Base-by-base conservation (phyloP, 2,888 invertebrate genomes). In the Aspidapion aeneum region DNA sequence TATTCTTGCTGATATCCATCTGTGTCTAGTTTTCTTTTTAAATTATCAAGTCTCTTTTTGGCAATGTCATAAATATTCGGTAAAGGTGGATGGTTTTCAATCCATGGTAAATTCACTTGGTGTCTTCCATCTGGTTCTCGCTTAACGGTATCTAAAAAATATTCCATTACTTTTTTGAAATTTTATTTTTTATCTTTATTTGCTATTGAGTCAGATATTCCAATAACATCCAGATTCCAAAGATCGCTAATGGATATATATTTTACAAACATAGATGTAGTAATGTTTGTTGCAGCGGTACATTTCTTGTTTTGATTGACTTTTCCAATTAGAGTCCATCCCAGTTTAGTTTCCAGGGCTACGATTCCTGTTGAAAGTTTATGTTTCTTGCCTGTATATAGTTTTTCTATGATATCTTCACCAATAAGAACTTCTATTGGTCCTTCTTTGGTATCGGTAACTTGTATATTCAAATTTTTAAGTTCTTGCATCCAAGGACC, bases 61-160 rank as follows among this genome's bases (percentile, higher is more conserved):
- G 68, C 61, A 9, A 67, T 17, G n/a, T n/a, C n/a, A n/a, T n/a
- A n/a, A n/a, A n/a, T n/a, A n/a, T n/a, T n/a, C n/a, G 65, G 57
- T 2, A 67, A 21, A 7, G 66, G 62, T n/a, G 62, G 62, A 19
- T 69, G 66, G 3, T 58, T 64, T 2, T 68, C 63, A 18, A 65
- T 18, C 68, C 66, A 65, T 18, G 68, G 65, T n/a, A 68, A 52
- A 22, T 58, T 58, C 1, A 68, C 64, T 58, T 63, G 67, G 63
- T 69, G 68, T 12, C 66, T 21, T 16, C 67, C 68, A n/a, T 62
- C 62, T 2, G 51, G 35, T 52, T 66, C 56, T 1, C 61, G 5
- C 12, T 9, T 48, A 7, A 66, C 62, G 1, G 63, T 70, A 16
- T 64, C 21, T 35, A 59, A 18, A 63, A 67, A 67, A 9, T 62